Percentiles rank a stretch among this genome's conserved stretches.
Conservation (phyloP, 2,888 invertebrate species). For the Nephrotoma guestfalica region DNA sequence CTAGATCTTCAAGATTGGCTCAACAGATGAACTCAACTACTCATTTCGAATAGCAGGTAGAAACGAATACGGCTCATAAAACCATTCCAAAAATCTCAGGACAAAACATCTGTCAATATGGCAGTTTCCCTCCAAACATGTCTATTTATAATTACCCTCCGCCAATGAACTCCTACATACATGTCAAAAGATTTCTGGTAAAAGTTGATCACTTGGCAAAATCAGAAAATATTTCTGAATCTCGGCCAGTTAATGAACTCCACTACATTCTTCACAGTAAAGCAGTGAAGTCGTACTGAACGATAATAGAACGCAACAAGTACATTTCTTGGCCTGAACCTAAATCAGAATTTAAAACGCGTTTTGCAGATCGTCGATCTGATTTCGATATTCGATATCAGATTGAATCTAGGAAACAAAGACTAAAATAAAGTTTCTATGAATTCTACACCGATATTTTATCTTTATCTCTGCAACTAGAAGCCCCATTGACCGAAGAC, state of each 20-base stretch:
- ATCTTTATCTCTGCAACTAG: not conserved
- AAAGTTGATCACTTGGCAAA: not conserved
- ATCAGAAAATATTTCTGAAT: not conserved
- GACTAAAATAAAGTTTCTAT: not conserved
- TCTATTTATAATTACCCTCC: not conserved
- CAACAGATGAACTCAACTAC: too few species aligned
- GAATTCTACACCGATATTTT: not conserved
- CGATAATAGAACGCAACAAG: not conserved
- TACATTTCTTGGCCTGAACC: not conserved
- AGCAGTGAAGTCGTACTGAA: not conserved
- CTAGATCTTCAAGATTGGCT: too few species aligned
- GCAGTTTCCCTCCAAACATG: not conserved
- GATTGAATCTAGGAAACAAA: not conserved
- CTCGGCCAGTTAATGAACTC: not conserved
- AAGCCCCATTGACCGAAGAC: too few species aligned
- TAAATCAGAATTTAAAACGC: not conserved
- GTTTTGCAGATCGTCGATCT: not conserved
- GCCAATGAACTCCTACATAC: not conserved
- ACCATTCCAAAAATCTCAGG: too few species aligned
- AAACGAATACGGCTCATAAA: not conserved
- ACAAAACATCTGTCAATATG: too few species aligned
- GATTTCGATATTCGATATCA: not conserved
- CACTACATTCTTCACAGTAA: not conserved
- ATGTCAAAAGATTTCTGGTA: not conserved
- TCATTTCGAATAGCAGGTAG: rapidly evolving